phyloP scores from a whole-genome alignment of 1,140 invertebrate species.

The Nephila pilipes region DNA sequence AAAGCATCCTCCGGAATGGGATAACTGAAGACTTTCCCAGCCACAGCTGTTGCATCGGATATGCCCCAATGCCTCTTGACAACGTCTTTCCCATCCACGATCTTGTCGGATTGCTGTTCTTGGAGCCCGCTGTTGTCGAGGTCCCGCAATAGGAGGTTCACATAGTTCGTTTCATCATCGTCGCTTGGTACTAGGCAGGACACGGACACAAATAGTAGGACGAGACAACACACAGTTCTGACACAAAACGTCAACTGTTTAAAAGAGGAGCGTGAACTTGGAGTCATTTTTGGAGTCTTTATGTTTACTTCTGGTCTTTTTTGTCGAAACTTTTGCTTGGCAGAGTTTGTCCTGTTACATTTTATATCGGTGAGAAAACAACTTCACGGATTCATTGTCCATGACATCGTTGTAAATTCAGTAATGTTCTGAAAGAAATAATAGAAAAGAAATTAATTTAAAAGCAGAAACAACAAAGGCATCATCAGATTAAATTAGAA shows the following conservation, averaged over 20 bases:
- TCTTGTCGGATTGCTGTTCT: conserved; percentile 31
- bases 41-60: conserved; percentile 81
- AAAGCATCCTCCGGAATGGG: conserved; percentile 82
- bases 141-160: conserved; percentile 51
- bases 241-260: conserved; percentile 14
- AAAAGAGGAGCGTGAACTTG: background rate
- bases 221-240: background rate
- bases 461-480: too few relatives aligned
- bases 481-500: too few relatives aligned
- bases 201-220: background rate
- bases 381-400: too few relatives aligned
- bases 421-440: too few relatives aligned
- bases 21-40: conserved; percentile 82
- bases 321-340: background rate
- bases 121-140: conserved; percentile 46
- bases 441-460: too few relatives aligned
- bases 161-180: conserved; percentile 71
- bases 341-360: background rate
- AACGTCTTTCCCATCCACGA: conserved; percentile 38
- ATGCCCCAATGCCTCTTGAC: conserved; percentile 81
- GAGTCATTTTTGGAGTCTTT: conserved; percentile 11
- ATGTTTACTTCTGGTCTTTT: background rate
- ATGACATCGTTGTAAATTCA: too few relatives aligned
- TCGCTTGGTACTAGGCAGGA: background rate
- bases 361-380: background rate